A percentile compares a stretch with the other conserved stretches of the same genome.
Conservation (phyloP, 2,797 vertebrate genomes). For the Eulemur rubriventer region DNA sequence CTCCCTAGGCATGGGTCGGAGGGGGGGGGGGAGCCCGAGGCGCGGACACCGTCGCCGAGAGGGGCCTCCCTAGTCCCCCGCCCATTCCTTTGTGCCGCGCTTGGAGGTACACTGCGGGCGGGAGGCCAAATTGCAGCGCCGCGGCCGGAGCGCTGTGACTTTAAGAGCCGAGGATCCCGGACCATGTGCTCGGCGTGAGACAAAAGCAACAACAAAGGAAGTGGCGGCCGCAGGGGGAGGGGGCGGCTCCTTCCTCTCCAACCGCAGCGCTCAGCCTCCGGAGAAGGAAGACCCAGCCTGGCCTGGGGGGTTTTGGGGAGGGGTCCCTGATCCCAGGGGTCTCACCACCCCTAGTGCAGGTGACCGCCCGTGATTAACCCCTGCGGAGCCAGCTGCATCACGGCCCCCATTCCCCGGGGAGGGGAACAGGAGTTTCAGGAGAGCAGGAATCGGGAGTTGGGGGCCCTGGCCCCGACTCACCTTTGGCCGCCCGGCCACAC, state of each 20-base stretch:
- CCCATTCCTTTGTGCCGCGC: background rate
- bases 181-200: constrained; percentile 97
- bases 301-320: background rate
- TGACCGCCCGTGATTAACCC: constrained; percentile 60
- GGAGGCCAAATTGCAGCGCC: background rate
- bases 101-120: background rate
- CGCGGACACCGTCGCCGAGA: background rate
- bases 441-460: constrained; percentile 15
- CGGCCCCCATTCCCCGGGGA: background rate
- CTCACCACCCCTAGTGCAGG: background rate
- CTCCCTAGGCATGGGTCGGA: background rate
- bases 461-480: constrained; percentile 65
- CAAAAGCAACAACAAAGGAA: constrained; percentile 99
- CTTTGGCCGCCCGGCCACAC: constrained; percentile 64
- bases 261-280: constrained; percentile 36
- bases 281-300: background rate
- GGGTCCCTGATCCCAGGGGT: background rate
- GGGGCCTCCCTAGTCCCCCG: background rate
- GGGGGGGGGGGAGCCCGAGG: background rate
- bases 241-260: constrained; percentile 53
- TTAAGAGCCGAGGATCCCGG: constrained; percentile 89
- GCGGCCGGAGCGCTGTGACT: constrained; percentile 85
- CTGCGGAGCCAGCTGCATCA: constrained; percentile 5
- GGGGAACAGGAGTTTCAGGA: background rate
- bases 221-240: constrained; percentile 78